Percentiles rank a stretch among this genome's conserved stretches.
These are phyloP conservation scores for Pseudomugil tenellus DNA, from an alignment of 2,797 vertebrate species.

Conservation along the genomic window DNA sequence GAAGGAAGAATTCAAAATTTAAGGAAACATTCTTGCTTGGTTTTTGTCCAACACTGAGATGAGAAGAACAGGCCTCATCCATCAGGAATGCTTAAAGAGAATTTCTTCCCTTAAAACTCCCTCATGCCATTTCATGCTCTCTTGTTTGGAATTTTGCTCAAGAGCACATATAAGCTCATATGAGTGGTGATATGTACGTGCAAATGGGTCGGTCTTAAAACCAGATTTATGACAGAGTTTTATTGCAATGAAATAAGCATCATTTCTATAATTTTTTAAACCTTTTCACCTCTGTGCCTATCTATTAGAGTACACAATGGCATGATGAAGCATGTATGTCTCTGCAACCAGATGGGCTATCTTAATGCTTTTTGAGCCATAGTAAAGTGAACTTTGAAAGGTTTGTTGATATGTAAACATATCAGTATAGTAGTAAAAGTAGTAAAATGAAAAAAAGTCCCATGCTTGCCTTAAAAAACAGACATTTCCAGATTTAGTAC, in stretches of 20 bases:
- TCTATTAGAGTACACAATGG: no score
- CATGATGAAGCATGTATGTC: no score
- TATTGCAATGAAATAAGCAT: not conserved
- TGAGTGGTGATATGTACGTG: not conserved
- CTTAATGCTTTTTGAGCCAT: no score
- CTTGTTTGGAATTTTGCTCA: not conserved
- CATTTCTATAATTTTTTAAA: not conserved
- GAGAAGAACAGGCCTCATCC: not conserved
- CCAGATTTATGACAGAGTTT: not conserved
- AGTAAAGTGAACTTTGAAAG: no score
- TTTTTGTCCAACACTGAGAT: not conserved
- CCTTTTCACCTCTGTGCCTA: no score
- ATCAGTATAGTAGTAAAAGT: no score
- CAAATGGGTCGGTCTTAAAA: not conserved
- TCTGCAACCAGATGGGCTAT: no score
- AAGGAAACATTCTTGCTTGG: not conserved
- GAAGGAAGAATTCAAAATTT: not conserved
- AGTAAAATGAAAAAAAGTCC: no score
- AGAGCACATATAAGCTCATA: not conserved
- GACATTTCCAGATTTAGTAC: not conserved
- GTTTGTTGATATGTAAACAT: no score
- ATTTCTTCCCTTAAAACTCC: not conserved
- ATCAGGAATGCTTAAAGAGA: not conserved
- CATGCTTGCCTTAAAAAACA: not conserved
- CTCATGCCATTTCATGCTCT: not conserved